Evolutionary conservation across 2,797 vertebrate genomes (phyloP), one percentile per base, ranked within the genome.

Genomic region (Spinibarbus caldwelli): DNA sequence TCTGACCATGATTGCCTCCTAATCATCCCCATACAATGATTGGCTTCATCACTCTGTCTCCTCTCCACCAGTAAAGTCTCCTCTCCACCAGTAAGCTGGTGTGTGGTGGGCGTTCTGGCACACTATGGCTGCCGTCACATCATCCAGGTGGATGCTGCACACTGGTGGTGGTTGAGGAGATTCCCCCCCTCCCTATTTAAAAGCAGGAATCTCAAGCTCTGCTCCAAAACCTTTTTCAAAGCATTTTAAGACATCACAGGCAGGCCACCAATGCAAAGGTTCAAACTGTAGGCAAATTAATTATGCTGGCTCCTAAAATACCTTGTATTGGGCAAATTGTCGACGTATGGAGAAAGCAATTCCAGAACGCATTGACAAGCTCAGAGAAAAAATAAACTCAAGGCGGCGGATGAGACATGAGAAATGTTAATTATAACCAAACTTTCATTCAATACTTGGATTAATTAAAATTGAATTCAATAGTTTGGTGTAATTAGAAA

Each of bases 181-280:
- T n/a, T n/a, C n/a, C n/a, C n/a, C n/a, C n/a, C n/a, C n/a, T n/a
- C n/a, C n/a, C n/a, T n/a, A n/a, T n/a, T n/a, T n/a, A n/a, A n/a
- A 83, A 64, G n/a, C 67, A 41, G 17, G 26, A 23, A 26, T 3
- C 54, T 31, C 5, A 31, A 64, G 38, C 17, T 6, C 57, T 31
- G 12, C 54, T 77, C 75, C 45, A 31, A 73, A 47, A 47, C 43
- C 31, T 17, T 75, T 75, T 52, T 64, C 59, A 64, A 31, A 64
- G 34, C 34, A 41, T 68, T 68, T 68, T 38, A 23, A 38, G 19
- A 68, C 7, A 68, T 68, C 36, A 12, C 67, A 36, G 17, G 21
- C 1, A 68, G 19, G 10, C 67, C 67, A 77, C 2, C 12, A 77
- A 57, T 0, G 0, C 47, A 57, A 57, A 57, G 23, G 45, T 31